These are phyloP conservation scores for Montifringilla adamsi DNA, from an alignment of 2,113 vertebrate genomes.

Conservation along the genomic window DNA sequence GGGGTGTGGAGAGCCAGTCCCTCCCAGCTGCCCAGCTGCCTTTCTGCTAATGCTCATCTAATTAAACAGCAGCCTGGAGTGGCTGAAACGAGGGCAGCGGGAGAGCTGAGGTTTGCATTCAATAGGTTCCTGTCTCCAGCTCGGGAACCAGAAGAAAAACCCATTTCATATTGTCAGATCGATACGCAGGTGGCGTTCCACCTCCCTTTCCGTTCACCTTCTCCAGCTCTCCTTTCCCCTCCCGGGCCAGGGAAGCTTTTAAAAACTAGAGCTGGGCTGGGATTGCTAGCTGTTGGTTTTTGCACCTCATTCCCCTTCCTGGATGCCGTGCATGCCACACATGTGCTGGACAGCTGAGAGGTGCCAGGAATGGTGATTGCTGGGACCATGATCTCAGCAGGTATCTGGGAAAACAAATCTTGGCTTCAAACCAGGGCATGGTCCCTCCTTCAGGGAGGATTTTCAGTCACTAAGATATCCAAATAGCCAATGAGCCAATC, in stretches of 20 bases:
- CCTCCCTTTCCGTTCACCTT: background rate
- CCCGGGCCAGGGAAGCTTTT: background rate
- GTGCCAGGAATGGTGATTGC: background rate
- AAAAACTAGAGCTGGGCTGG: background rate
- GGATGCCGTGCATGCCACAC: background rate
- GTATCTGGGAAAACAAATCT: background rate
- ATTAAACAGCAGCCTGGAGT: conserved; percentile 30
- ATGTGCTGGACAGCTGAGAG: background rate
- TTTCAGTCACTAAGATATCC: background rate
- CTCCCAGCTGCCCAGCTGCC: conserved; percentile 5
- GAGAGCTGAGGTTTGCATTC: conserved; percentile 19
- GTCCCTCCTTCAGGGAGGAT: background rate
- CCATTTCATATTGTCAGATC: background rate
- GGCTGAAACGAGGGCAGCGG: conserved; percentile 24
- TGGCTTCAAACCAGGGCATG: background rate
- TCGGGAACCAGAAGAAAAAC: conserved; percentile 21
- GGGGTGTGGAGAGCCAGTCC: background rate
- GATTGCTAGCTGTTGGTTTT: background rate
- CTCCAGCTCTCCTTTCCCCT: background rate
- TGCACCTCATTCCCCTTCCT: background rate
- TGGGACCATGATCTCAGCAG: background rate
- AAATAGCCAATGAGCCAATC: background rate
- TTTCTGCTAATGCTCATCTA: conserved; percentile 6
- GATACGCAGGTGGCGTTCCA: background rate
- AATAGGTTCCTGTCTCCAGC: background rate